Percentiles rank a stretch among this genome's conserved stretches.
Evolutionary conservation across 2,797 vertebrate species (phyloP).

Genomic region (Notamacropus eugenii): DNA sequence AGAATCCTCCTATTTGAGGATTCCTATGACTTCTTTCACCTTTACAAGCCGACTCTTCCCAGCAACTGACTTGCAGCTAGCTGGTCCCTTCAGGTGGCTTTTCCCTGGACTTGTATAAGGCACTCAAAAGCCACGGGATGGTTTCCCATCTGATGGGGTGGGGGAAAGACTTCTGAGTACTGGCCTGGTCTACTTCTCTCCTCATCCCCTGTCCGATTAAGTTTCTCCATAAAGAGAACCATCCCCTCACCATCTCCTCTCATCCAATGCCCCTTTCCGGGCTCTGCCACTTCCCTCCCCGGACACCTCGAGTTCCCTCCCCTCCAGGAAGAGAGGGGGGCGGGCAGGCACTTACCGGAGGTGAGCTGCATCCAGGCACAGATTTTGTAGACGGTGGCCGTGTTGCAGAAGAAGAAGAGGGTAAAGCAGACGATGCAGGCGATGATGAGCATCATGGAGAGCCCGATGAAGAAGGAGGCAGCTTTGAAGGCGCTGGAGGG

Average conservation of each 20-base stretch:
- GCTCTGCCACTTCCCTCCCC: background rate
- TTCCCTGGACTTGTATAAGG: conserved; percentile 29
- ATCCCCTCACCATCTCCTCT: conserved; percentile 25
- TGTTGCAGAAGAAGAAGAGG: conserved; percentile 99
- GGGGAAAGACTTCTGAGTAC: background rate
- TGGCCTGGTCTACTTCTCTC: background rate
- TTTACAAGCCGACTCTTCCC: conserved; percentile 19
- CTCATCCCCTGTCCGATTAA: background rate
- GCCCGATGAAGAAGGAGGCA: conserved; percentile 96
- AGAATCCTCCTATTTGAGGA: background rate
- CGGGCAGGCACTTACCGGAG: conserved; percentile 89
- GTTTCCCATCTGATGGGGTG: background rate
- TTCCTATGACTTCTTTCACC: background rate
- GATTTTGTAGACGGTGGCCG: conserved; percentile 98
- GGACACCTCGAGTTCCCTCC: conserved; percentile 2
- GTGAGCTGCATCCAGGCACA: conserved; percentile 98
- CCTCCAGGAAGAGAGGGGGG: conserved; percentile 42
- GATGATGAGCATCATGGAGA: conserved; percentile 97
- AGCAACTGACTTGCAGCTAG: conserved; percentile 4
- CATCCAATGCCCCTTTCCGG: background rate
- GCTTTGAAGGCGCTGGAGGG: conserved; percentile 96
- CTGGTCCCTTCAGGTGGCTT: conserved; percentile 45
- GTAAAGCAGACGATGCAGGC: conserved; percentile 95
- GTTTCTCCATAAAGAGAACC: conserved; percentile 24
- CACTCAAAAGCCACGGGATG: conserved; percentile 27